Conservation (phyloP, 1,140 invertebrate species). For the Macrotrachela quadricornifera region DNA sequence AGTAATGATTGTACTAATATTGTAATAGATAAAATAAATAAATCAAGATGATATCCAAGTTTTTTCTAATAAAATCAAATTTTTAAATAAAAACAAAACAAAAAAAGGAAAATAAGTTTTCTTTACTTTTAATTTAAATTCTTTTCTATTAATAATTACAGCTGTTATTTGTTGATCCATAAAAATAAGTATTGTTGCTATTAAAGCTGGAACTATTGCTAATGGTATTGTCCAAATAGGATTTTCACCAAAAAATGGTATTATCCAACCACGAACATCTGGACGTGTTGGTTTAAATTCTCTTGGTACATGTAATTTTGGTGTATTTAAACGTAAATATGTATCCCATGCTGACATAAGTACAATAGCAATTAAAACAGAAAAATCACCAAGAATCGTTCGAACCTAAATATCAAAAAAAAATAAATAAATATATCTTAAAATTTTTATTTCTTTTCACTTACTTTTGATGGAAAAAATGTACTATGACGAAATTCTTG, state of each 20-base stretch:
- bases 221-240: conserved; percentile 13
- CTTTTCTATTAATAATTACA: conserved; percentile 32
- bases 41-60: conserved; percentile 31
- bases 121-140: conserved; percentile 26
- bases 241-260: conserved; percentile 16
- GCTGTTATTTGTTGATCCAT: conserved; percentile 32
- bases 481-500: conserved; percentile 14
- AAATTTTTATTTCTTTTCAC: background rate
- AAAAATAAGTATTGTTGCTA: conserved; percentile 27
- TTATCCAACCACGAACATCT: conserved; percentile 20
- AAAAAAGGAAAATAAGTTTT: background rate
- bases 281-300: conserved; percentile 17
- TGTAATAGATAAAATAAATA: conserved; percentile 23
- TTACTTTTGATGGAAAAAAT: conserved; percentile 20
- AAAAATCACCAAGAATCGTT: conserved; percentile 30
- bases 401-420: conserved; percentile 16
- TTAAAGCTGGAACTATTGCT: conserved; percentile 19
- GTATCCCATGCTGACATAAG: conserved; percentile 23
- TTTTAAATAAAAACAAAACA: too few species aligned
- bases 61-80: conserved; percentile 21
- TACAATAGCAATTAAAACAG: conserved; percentile 33
- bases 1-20: conserved; percentile 29
- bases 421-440: background rate
- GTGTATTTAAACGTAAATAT: conserved; percentile 24
- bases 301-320: conserved; percentile 27